Evolutionary conservation across 2,888 invertebrate genomes (phyloP).

Genomic region (Drosophila anceps): DNA sequence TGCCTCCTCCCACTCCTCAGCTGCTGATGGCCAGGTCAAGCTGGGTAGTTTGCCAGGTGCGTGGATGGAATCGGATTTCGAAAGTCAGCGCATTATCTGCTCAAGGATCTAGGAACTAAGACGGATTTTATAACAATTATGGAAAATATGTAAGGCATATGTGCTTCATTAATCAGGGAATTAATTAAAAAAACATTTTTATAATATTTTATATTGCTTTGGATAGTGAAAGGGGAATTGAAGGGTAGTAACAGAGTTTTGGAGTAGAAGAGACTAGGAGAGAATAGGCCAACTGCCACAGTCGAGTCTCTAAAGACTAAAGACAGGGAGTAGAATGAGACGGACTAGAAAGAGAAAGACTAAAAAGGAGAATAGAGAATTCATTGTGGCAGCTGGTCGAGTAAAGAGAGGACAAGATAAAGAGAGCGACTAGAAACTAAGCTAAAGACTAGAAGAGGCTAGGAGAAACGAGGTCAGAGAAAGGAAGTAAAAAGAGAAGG

Average conservation of each 20-base stretch:
- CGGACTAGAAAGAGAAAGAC: too few relatives aligned
- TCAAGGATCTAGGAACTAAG: not conserved
- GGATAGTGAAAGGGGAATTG: not conserved
- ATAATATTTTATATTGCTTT: too few relatives aligned
- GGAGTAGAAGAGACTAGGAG: not conserved
- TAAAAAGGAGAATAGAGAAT: too few relatives aligned
- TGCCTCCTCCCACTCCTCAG: conserved; percentile 4
- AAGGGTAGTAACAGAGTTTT: not conserved
- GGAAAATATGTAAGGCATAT: not conserved
- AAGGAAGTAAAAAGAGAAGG: too few relatives aligned
- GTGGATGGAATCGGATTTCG: conserved; percentile 1
- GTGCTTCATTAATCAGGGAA: not conserved
- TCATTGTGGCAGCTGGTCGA: not conserved
- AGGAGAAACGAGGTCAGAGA: too few relatives aligned
- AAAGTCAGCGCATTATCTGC: conserved; percentile 10
- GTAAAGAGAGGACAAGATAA: not conserved
- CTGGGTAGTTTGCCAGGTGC: conserved; percentile 25
- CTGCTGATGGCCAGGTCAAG: not conserved
- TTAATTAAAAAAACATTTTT: not conserved
- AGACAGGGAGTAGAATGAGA: not conserved
- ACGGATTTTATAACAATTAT: not conserved
- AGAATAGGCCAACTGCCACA: too few relatives aligned
- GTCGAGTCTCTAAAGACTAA: not conserved
- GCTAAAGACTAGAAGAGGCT: too few relatives aligned
- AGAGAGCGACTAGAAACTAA: too few relatives aligned